Percentiles rank a stretch among this genome's conserved stretches.
phyloP scores from a whole-genome alignment of 2,888 invertebrate genomes.

The Anticlea derivata region DNA sequence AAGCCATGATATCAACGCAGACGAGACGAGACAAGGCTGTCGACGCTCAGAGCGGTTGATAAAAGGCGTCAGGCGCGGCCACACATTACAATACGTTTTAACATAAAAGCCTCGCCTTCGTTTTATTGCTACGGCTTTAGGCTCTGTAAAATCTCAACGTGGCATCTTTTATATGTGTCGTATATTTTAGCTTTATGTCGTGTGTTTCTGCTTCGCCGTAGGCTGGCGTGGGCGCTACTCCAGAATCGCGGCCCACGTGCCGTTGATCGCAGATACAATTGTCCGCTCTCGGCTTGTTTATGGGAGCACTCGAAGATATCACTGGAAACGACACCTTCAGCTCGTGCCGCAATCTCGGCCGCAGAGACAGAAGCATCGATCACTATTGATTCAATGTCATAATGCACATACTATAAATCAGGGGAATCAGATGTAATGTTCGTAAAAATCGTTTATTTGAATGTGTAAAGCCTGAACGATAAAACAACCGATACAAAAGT shows the following conservation, averaged over 20 bases:
- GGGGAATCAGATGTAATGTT: slow-evolving; percentile 13
- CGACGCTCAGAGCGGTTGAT: slow-evolving; percentile 37
- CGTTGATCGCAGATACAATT: slow-evolving; percentile 73
- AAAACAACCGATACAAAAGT: slow-evolving; percentile 40
- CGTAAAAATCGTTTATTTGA: slow-evolving; percentile 33
- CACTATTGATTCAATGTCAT: slow-evolving; percentile 22
- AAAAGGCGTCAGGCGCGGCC: slow-evolving; percentile 44
- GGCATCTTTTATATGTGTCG: slow-evolving; percentile 71
- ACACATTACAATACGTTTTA: slow-evolving; percentile 64
- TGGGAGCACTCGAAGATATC: slow-evolving; percentile 65
- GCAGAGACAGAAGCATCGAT: slow-evolving; percentile 27
- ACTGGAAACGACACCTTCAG: slow-evolving; percentile 65
- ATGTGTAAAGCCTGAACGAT: slow-evolving; percentile 39
- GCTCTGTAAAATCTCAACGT: slow-evolving; percentile 67
- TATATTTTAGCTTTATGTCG: slow-evolving; percentile 72
- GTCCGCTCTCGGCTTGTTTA: slow-evolving; percentile 72
- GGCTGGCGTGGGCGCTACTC: slow-evolving; percentile 77
- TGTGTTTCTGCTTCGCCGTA: slow-evolving; percentile 51
- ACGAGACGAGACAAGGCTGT: slow-evolving; percentile 37
- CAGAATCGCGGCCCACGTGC: slow-evolving; percentile 75
- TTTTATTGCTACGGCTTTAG: slow-evolving; percentile 67
- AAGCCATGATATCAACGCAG: slow-evolving; percentile 29
- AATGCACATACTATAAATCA: slow-evolving; percentile 18
- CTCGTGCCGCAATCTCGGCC: slow-evolving; percentile 56
- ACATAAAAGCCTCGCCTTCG: slow-evolving; percentile 66